Base-by-base conservation (phyloP, 1,140 invertebrate genomes). In the Eubasilissa regina region DNA sequence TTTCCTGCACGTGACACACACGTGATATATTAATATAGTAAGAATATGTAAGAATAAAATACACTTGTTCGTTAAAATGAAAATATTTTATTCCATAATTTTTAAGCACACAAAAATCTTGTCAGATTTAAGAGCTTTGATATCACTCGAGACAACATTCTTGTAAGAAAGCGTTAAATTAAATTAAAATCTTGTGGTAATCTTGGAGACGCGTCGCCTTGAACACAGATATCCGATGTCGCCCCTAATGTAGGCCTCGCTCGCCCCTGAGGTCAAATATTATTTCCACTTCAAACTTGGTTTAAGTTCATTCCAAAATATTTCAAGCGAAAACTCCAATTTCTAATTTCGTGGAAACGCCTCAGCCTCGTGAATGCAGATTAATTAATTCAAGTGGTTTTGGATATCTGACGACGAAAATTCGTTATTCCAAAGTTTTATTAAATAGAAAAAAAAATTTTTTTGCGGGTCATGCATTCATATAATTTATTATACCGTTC, bases 201-300 rank as follows among this genome's bases (percentile, higher is more conserved):
- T 58, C 73, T 45, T 19, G 21, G 43, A 8, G 15, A 75, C 56
- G 73, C 58, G 73, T 56, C 73, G 51, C 53, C 73, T 58, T 17
- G 56, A 58, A 56, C 21, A 11, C 21, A 4, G 35, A 19, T 17
- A 74, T 55, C 55, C 15, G 73, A 56, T 56, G 17, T 75, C 56
- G 70, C 47, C 45, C 17, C 17, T 15, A 72, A 12, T 72, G 15
- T 51, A 72, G 48, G n/a, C 17, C 17, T 11, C 6, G 3, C 43
- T 8, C 25, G 17, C 21, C 51, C 9, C 53, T 60, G 73, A 48
- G 66, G 66, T 70, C 66, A 70, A 70, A 75, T 60, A 75, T 56
- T 56, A 75, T 43, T 56, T 75, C 56, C 73, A 75, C 56, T 75
- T 58, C 51, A 75, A 45, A 75, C 73, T 56, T 44, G 73, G 35